Evolutionary conservation across 1,140 invertebrate genomes (phyloP).

Genomic region (Carposina sasakii): DNA sequence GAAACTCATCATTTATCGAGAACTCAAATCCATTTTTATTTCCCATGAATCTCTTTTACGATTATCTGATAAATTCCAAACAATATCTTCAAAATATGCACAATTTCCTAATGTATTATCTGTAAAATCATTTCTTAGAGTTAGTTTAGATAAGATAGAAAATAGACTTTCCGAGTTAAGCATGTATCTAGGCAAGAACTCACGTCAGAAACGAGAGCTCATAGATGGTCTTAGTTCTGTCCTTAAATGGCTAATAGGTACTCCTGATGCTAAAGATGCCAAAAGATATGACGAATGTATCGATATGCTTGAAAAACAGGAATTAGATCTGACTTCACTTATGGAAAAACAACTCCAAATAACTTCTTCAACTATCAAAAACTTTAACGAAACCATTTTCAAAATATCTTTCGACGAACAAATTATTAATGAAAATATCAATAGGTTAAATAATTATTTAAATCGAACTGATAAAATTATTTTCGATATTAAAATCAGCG

Average conservation of each 20-base stretch:
- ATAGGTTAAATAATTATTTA: constrained; percentile 17
- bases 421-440: constrained; percentile 27
- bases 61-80: constrained; percentile 1
- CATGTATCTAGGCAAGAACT: constrained; percentile 10
- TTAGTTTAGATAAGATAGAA: constrained; percentile 1
- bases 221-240: not conserved
- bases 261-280: constrained; percentile 27
- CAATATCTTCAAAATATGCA: not conserved
- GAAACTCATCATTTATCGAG: constrained; percentile 3
- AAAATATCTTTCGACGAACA: constrained; percentile 28
- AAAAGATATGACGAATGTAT: constrained; percentile 28
- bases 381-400: constrained; percentile 26
- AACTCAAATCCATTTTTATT: constrained; percentile 4
- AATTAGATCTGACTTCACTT: no score
- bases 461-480: constrained; percentile 20
- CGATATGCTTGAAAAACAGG: constrained; percentile 23
- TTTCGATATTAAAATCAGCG: constrained; percentile 21
- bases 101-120: not conserved
- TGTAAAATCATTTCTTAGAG: not conserved
- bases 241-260: constrained; percentile 8
- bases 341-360: constrained; percentile 25
- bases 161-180: constrained; percentile 1
- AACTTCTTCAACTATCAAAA: constrained; percentile 20
- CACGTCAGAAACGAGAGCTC: constrained; percentile 4
- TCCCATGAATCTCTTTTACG: not conserved